phyloP scores from a whole-genome alignment of 2,888 invertebrate genomes.

The Diplazon laetatorius region DNA sequence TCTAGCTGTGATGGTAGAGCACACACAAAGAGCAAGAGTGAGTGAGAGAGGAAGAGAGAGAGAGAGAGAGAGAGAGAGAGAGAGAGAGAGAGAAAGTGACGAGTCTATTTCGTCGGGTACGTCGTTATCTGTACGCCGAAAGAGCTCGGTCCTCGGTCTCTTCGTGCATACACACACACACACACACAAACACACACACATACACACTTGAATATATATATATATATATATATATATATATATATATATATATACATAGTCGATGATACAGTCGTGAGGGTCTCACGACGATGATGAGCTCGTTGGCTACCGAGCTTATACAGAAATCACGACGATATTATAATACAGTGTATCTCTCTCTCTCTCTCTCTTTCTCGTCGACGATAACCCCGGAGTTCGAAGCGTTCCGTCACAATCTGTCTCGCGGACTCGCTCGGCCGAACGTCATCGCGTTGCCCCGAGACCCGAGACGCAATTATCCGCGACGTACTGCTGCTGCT shows the following conservation, averaged over 20 bases:
- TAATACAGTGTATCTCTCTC: too few relatives aligned
- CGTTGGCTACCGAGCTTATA: slow-evolving; percentile 25
- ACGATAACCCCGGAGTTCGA: slow-evolving; percentile 75
- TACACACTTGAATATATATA: too few relatives aligned
- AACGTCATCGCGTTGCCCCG: slow-evolving; percentile 41
- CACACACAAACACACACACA: too few relatives aligned
- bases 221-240: too few relatives aligned
- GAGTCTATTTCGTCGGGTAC: slow-evolving; percentile 52
- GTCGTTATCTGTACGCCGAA: slow-evolving; percentile 55
- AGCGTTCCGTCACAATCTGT: slow-evolving; percentile 77
- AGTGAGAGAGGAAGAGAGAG: too few relatives aligned
- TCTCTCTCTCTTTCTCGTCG: too few relatives aligned
- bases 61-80: too few relatives aligned
- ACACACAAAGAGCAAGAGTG: too few relatives aligned
- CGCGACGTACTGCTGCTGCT: slow-evolving; percentile 33
- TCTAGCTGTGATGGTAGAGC: too few relatives aligned
- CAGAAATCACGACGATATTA: slow-evolving; percentile 27
- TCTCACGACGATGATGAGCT: slow-evolving; percentile 34
- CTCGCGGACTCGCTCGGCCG: slow-evolving; percentile 70
- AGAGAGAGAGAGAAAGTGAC: too few relatives aligned
- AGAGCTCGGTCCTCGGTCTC: slow-evolving; percentile 12
- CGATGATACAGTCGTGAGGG: slow-evolving; percentile 39
- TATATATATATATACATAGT: too few relatives aligned
- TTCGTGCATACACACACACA: background rate
- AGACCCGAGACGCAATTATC: slow-evolving; percentile 62